phyloP scores from a whole-genome alignment of 2,888 invertebrate genomes.

The Troides helena region DNA sequence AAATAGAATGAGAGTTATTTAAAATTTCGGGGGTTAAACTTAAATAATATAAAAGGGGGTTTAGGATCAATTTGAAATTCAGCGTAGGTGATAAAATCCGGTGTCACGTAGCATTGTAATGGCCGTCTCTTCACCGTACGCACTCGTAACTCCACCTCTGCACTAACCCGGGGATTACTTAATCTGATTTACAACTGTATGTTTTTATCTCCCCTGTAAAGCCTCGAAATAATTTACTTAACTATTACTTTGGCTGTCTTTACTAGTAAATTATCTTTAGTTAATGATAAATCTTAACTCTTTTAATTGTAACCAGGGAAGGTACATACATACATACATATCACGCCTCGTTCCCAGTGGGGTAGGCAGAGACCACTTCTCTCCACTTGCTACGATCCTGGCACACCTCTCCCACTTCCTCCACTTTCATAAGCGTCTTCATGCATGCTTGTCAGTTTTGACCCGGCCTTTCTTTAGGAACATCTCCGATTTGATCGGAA shows the following conservation, averaged over 20 bases:
- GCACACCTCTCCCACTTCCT: too few species aligned
- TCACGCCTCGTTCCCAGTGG: too few species aligned
- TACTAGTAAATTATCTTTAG: background rate
- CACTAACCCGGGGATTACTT: constrained; percentile 24
- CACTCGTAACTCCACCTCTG: constrained; percentile 18
- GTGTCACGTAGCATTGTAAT: constrained; percentile 25
- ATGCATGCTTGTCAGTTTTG: too few species aligned
- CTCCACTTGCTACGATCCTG: too few species aligned
- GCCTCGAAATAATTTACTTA: constrained; percentile 1
- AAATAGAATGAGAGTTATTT: background rate
- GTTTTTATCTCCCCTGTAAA: constrained; percentile 7
- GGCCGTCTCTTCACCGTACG: constrained; percentile 17
- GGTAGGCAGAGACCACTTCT: too few species aligned
- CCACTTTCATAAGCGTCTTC: too few species aligned
- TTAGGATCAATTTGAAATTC: constrained; percentile 13
- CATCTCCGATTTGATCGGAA: too few species aligned
- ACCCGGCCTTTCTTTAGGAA: too few species aligned
- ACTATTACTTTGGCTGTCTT: background rate
- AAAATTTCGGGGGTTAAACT: background rate
- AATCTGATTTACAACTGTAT: constrained; percentile 19
- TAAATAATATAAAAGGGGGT: background rate
- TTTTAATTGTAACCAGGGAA: too few species aligned
- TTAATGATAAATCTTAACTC: background rate
- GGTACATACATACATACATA: too few species aligned
- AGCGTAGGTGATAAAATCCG: constrained; percentile 16